Evolutionary conservation across 1,140 invertebrate species (phyloP), one percentile per base, ranked within the genome.

Genomic region (Thalassaphorura encarpata): DNA sequence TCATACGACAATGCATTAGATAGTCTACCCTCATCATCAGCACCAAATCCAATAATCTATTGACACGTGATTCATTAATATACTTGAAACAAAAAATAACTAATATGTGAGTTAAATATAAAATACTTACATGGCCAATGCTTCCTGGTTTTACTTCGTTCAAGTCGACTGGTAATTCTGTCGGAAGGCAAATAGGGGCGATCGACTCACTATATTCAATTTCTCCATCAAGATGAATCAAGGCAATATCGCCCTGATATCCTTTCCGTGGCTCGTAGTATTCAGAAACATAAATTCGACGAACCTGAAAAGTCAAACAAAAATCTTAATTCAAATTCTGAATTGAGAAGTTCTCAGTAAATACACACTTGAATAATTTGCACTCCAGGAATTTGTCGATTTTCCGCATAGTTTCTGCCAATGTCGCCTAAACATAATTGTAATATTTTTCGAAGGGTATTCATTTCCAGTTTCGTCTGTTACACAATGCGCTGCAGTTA

Each of bases 11-110:
- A 18, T 13, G 18, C 8, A 13, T 27, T 47, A 8, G 45, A 47
- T 13, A 47, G 13, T 24, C 18, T 27, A 3, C 45, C 45, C 3
- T 21, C 24, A 13, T 47, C 45, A 11, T 21, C 28, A 47, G 28
- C 45, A 8, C 45, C 45, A 47, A 47, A 47, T 47, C 45, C 45
- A 6, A 26, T 26, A 24, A 47, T 26, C 45, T 47, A 26, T 5
- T 43, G 18, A 13, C 21, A 8, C 11, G 41, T 15, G 21, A 6
- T 8, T 21, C 11, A 43, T 21, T 21, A 43, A 43, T 8, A 15
- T 19, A 15, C n/a, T 43, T 43, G 11, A 15, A 11, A 43, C 11
- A 43, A 19, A 8, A 43, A 15, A 8, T 43, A 43, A 15, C 19
- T 43, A 43, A n/a, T n/a, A n/a, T n/a, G n/a, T n/a, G n/a, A n/a